These are phyloP conservation scores for Philopedon plagiatum DNA, from an alignment of 2,888 invertebrate genomes.

Conservation along the genomic window DNA sequence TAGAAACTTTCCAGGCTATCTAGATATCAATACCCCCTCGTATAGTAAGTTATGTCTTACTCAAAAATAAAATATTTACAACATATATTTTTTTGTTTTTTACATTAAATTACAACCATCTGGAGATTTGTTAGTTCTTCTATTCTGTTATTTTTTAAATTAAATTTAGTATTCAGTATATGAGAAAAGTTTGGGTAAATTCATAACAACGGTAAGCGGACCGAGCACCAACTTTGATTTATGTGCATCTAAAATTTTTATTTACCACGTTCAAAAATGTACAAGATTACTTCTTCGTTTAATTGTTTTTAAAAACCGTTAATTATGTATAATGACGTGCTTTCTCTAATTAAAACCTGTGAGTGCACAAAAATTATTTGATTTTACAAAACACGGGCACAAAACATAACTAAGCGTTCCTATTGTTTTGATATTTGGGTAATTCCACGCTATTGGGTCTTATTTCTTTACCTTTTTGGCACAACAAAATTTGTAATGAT, in stretches of 20 bases:
- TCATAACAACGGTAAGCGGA: slow-evolving; percentile 62
- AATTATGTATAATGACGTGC: not conserved
- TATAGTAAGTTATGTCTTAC: no score
- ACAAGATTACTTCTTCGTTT: not conserved
- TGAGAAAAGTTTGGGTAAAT: slow-evolving; percentile 59
- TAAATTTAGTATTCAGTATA: slow-evolving; percentile 63
- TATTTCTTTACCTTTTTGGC: no score
- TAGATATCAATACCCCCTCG: no score
- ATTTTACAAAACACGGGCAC: not conserved
- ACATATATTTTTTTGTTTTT: no score
- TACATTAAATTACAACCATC: no score
- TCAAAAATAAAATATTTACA: no score
- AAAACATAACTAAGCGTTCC: not conserved
- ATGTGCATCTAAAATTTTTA: slow-evolving; percentile 63
- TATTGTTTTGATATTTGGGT: not conserved
- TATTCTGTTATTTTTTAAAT: slow-evolving; percentile 42
- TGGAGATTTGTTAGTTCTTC: no score
- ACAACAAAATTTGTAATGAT: no score
- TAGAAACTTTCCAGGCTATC: no score
- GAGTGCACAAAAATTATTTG: not conserved
- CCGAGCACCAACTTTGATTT: slow-evolving; percentile 67
- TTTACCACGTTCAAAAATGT: slow-evolving; percentile 52
- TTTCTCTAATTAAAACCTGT: not conserved
- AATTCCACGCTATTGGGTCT: no score
- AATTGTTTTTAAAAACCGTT: not conserved